Evolutionary conservation across 2,888 invertebrate species (phyloP).

Genomic region (Zaprionus lineosus): DNA sequence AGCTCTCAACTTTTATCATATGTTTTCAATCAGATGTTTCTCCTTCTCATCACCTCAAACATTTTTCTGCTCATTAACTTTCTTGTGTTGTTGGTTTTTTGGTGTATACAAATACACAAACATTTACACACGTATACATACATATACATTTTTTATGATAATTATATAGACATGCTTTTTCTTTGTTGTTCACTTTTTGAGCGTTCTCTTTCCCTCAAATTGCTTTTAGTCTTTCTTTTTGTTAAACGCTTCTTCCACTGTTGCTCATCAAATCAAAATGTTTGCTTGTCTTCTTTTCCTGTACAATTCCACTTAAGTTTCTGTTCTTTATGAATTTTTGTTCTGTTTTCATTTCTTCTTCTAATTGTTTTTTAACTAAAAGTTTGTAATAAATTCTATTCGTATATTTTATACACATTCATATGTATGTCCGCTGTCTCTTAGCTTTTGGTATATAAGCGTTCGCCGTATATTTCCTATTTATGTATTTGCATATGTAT

Average conservation of each 20-base stretch:
- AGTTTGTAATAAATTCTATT: slow-evolving; percentile 71
- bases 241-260: slow-evolving; percentile 2
- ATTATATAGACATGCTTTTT: slow-evolving; percentile 47
- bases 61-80: slow-evolving; percentile 63
- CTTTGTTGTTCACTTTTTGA: no score
- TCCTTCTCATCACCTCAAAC: slow-evolving; percentile 35
- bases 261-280: slow-evolving; percentile 26
- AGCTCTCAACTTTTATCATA: slow-evolving; percentile 41
- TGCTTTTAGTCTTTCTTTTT: slow-evolving; percentile 17
- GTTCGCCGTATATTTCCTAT: not conserved
- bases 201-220: slow-evolving; percentile 10
- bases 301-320: slow-evolving; percentile 55
- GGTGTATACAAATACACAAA: slow-evolving; percentile 8
- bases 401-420: slow-evolving; percentile 24
- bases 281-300: slow-evolving; percentile 38
- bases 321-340: slow-evolving; percentile 24
- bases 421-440: no score
- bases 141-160: slow-evolving; percentile 43
- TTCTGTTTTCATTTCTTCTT: slow-evolving; percentile 7
- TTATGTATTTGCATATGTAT: not conserved
- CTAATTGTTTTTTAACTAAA: slow-evolving; percentile 35
- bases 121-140: no score
- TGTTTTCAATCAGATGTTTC: slow-evolving; percentile 64
- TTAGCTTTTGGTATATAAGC: no score
- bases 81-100: slow-evolving; percentile 10